Conservation (phyloP, 2,797 vertebrate genomes). For the Coranthus polyacanthus region DNA sequence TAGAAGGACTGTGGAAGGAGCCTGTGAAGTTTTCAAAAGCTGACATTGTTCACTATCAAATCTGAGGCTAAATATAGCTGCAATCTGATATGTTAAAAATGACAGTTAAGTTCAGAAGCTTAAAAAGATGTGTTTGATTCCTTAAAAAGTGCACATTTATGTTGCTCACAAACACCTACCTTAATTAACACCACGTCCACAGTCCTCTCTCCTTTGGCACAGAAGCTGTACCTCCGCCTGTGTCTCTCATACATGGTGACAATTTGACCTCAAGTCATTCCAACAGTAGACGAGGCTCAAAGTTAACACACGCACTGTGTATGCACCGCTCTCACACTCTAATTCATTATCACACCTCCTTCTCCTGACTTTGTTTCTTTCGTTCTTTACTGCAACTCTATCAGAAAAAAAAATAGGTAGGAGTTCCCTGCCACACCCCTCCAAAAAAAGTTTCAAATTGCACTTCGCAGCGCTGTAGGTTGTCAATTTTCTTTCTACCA, state of each 20-base stretch:
- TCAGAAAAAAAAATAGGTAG: slow-evolving; percentile 5
- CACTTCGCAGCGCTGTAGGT: slow-evolving; percentile 19
- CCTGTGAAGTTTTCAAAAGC: too few relatives aligned
- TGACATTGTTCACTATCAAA: too few relatives aligned
- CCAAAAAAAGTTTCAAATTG: slow-evolving; percentile 6
- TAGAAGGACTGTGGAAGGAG: too few relatives aligned
- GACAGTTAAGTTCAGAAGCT: too few relatives aligned
- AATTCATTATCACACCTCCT: slow-evolving; percentile 6
- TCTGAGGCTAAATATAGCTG: too few relatives aligned
- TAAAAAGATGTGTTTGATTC: too few relatives aligned
- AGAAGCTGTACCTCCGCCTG: slow-evolving; percentile 92
- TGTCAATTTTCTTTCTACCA: slow-evolving; percentile 24
- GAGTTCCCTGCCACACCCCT: slow-evolving; percentile 12
- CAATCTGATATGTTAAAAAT: too few relatives aligned
- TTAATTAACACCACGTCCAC: slow-evolving; percentile 93
- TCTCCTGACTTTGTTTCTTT: background rate
- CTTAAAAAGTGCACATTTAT: too few relatives aligned
- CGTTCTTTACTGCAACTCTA: background rate
- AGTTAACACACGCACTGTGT: slow-evolving; percentile 4
- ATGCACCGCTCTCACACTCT: slow-evolving; percentile 4
- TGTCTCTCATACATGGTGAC: slow-evolving; percentile 93
- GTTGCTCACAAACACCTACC: slow-evolving; percentile 80
- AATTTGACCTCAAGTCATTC: slow-evolving; percentile 25
- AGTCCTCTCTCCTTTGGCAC: slow-evolving; percentile 88
- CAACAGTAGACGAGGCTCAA: slow-evolving; percentile 7